Evolutionary conservation across 2,888 invertebrate species (phyloP), one percentile per base, ranked within the genome.

Genomic region (Pasiphila rectangulata): DNA sequence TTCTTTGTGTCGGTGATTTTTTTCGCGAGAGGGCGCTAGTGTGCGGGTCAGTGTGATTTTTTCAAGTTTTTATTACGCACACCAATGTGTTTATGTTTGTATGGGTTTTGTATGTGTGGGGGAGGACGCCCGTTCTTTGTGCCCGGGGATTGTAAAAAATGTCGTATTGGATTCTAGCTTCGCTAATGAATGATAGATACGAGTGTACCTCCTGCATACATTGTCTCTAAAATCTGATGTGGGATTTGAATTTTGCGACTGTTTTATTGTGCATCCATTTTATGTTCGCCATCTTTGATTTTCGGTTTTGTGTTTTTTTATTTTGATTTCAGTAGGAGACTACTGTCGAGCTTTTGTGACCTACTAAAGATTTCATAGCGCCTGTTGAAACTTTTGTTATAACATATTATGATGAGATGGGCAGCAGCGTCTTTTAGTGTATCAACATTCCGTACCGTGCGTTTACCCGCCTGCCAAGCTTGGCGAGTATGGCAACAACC

Each of bases 1-100:
- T 86, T 88, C 86, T 87, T 87, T 88, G 87, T 88, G 87, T 86
- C 85, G 67, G 87, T 88, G 85, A 87, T 87, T 88, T 88, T 88
- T 88, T 88, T 82, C 83, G 84, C 81, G 74, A 58, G 54, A 29
- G 50, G 3, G 58, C 59, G 63, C 56, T 42, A 69, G 81, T 84
- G 85, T 86, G 88, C 77, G 85, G 82, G 85, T 83, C 85, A 83
- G 82, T 79, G 69, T 75, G 79, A 78, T 83, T 87, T 87, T 88
- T 87, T 81, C 83, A 75, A 83, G 83, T 83, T 85, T 83, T 81
- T 83, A 73, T 72, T 62, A 77, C 81, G 54, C 79, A 79, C 76
- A 76, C 82, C 51, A 55, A 53, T 23, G 15, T 12, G 57, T 21
- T 42, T 41, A 55, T 77, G 75, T 76, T 69, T 74, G 78, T 76